phyloP scores from a whole-genome alignment of 2,888 invertebrate genomes.

The Pseudococcus longispinus region DNA sequence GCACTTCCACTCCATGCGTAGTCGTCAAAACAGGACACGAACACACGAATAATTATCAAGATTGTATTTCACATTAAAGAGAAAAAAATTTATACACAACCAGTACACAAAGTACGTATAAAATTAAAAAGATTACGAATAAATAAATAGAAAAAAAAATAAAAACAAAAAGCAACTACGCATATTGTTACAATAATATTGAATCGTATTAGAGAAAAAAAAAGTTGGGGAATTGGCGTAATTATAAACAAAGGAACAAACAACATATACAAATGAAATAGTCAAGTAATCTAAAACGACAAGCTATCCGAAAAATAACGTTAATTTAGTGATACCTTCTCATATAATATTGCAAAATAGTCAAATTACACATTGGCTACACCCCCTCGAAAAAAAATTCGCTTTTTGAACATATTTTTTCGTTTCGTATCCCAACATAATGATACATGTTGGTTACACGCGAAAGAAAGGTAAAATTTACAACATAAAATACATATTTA shows the following conservation, averaged over 20 bases:
- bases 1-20: too few relatives aligned
- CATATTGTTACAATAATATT: slow-evolving; percentile 18
- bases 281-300: not conserved
- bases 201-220: slow-evolving; percentile 1
- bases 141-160: not conserved
- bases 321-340: not conserved
- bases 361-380: not conserved
- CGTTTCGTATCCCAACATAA: not conserved
- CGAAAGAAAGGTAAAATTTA: not conserved
- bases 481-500: not conserved
- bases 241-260: slow-evolving; percentile 29
- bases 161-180: slow-evolving; percentile 25
- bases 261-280: not conserved
- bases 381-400: not conserved
- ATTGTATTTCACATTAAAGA: slow-evolving; percentile 19
- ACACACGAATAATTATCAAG: not conserved
- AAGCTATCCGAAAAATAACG: not conserved
- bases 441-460: not conserved
- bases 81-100: slow-evolving; percentile 12
- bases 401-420: not conserved
- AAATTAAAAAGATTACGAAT: slow-evolving; percentile 29
- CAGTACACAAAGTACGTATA: slow-evolving; percentile 17
- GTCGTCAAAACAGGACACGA: too few relatives aligned
- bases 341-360: not conserved
- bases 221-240: not conserved